Evolutionary conservation across 2,888 invertebrate genomes (phyloP), one percentile per base, ranked within the genome.

Genomic region (Clivina fossor): DNA sequence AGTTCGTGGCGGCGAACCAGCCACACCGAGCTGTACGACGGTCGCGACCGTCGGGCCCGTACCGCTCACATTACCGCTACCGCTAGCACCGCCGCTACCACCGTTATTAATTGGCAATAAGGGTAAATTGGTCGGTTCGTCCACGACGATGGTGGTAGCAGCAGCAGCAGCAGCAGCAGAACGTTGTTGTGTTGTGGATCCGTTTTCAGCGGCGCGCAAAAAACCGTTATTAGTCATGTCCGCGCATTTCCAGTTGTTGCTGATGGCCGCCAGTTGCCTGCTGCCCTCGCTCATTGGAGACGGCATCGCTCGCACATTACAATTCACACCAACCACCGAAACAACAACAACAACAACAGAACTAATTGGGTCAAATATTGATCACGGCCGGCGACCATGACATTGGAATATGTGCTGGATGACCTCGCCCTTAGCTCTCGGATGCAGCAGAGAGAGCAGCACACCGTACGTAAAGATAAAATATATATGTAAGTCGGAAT

Each of bases 1-100:
- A 2, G 55, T 55, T 5, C 26, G 11, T 7, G 44, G 35, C 7
- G 41, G n/a, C 5, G 20, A 18, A 3, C 37, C 35, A 3, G 24
- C 18, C 2, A 18, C 37, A 7, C 33, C 43, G 13, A 53, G 22
- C 28, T 53, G 53, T 9, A 53, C 53, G 15, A 53, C 44, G 0
- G 53, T 53, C 13, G 28, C 51, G 4, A 19, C 11, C 7, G 32
- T 11, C 3, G 26, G 15, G 1, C 15, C 37, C 16, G 38, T 11
- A 43, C 11, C 43, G 7, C n/a, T 13, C 8, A 5, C 43, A 13
- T n/a, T n/a, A n/a, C n/a, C n/a, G n/a, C n/a, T n/a, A n/a, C n/a
- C n/a, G n/a, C n/a, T n/a, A n/a, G n/a, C n/a, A n/a, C n/a, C n/a
- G n/a, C n/a, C n/a, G n/a, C n/a, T n/a, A n/a, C n/a, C n/a, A n/a